Base-by-base conservation (phyloP, 2,888 invertebrate genomes). In the Anagyrus pseudococci region DNA sequence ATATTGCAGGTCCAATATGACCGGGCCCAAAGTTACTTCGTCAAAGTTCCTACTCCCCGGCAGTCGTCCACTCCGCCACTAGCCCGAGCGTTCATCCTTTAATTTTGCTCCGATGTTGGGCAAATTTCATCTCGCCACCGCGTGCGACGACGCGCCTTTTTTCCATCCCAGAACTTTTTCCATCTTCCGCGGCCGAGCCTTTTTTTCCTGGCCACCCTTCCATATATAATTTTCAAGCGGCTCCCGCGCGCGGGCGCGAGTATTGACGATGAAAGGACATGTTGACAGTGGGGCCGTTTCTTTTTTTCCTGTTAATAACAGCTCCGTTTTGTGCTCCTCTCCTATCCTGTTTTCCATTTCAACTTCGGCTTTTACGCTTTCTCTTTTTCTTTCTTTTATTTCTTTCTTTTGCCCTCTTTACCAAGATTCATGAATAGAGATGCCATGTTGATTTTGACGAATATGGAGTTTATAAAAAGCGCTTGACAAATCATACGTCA, bases 61-160 rank as follows among this genome's bases (percentile, higher is more conserved):
- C 55, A n/a, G 15, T n/a, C 44, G 7, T 15, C 17, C 23, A 17
- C 8, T 17, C 20, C 46, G 6, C 6, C 17, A 23, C 46, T 13
- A 20, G 19, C 20, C 13, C 20, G 3, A 2, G 10, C 29, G 26
- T 29, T 17, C 26, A 20, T 29, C 60, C 29, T 48, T 55, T 61
- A 61, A 61, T 61, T 59, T 29, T 19, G 15, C 17, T 23, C n/a
- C 4, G 10, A 15, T 1, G 50, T 22, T 19, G 44, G 25, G 49
- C 60, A 33, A 61, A 55, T 61, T 61, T 61, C 60, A 55, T 61
- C 60, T 49, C 49, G 20, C 44, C n/a, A 8, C 43, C 43, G n/a
- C 48, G 54, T n/a, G n/a, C n/a, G n/a, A n/a, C n/a, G n/a, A n/a
- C n/a, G 48, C 23, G 20, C 29, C n/a, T 37, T 37, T 37, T 37